phyloP scores from a whole-genome alignment of 1,140 invertebrate species.

The Oryctes rhinoceros region DNA sequence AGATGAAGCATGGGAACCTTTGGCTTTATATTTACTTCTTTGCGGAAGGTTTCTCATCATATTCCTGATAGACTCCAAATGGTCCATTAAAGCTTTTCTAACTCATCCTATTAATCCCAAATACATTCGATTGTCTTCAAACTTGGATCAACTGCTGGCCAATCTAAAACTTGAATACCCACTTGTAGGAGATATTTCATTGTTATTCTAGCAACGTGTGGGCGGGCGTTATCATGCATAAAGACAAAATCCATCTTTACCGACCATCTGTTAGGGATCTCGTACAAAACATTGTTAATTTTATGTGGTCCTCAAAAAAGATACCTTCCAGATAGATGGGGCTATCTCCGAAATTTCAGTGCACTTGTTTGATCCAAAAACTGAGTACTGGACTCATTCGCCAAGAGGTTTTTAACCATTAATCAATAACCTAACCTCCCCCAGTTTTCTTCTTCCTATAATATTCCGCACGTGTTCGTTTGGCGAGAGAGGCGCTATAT shows the following conservation, averaged over 20 bases:
- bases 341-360: conserved; percentile 37
- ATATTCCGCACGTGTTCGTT: too few species aligned
- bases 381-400: not conserved
- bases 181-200: not conserved
- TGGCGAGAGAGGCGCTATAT: too few species aligned
- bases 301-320: conserved; percentile 39
- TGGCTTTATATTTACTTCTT: too few species aligned
- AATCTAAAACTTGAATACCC: conserved; percentile 34
- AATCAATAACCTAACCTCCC: too few species aligned
- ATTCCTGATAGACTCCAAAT: not conserved
- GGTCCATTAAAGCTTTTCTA: not conserved
- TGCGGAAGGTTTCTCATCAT: not conserved
- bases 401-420: not conserved
- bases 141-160: conserved; percentile 25
- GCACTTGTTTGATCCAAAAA: not conserved
- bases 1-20: too few species aligned
- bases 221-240: conserved; percentile 33
- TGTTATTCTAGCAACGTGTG: conserved; percentile 29
- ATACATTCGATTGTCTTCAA: conserved; percentile 7
- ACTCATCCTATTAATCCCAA: not conserved
- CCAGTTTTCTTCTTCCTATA: too few species aligned
- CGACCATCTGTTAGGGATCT: conserved; percentile 18
- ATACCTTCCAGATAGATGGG: conserved; percentile 38
- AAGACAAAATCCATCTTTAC: conserved; percentile 35
- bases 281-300: conserved; percentile 27